Evolutionary conservation across 1,140 invertebrate species (phyloP), one percentile per base, ranked within the genome.

Genomic region (Drosophila hydei): DNA sequence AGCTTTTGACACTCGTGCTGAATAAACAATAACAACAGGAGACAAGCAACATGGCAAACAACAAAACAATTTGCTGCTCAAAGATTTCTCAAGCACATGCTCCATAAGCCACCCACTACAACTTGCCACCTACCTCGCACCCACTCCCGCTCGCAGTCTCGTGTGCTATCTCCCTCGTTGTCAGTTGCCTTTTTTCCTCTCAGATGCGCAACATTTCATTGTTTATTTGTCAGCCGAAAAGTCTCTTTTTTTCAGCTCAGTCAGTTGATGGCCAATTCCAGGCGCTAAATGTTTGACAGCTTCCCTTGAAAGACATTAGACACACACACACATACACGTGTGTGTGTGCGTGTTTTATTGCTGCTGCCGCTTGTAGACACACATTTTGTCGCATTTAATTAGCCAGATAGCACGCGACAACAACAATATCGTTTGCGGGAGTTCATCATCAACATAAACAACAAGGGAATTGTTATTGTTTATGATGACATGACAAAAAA

Each of bases 311-410:
- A 9, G 51, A 14, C 6, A 14, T 8, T 52, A 30, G 18, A 23
- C 9, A 27, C 11, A 8, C 40, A 50, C 21, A 9, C 25, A 45
- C 8, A n/a, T 2, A 18, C 11, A 1, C 11, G 4, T 25, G 1
- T 48, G 19, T 14, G 27, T 51, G 25, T 62, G 23, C 45, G 25
- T 62, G 50, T 62, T 54, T 54, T 55, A 14, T 62, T 43, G 38
- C 38, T 43, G 40, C 12, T 8, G 45, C 16, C 56, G 19, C 45
- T 50, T 61, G 45, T 62, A 25, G 16, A 16, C 68, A 19, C 52
- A 45, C 64, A 72, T 67, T 72, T 72, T 72, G 70, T 67, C 62
- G 62, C 54, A 72, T 72, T 72, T 72, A 72, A 72, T 72, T 67
- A 72, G 36, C 40, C 70, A 59, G 70, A 67, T 67, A 72, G 58